Conservation (phyloP, 1,140 invertebrate species). For the Metopolophium dirhodum region DNA sequence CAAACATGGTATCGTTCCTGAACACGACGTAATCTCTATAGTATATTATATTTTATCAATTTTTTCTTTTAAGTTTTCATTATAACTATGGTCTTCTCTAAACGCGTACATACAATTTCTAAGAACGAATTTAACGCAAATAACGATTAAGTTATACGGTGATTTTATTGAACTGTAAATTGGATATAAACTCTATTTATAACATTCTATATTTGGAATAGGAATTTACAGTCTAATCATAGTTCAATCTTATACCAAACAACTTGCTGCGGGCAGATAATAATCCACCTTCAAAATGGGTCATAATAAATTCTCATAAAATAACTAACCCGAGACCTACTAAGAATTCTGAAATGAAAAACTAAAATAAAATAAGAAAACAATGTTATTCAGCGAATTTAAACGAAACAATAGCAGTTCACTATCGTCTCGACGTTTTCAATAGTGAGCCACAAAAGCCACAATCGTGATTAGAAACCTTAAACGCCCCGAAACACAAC, state of each 20-base stretch:
- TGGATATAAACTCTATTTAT: background rate
- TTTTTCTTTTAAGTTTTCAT: background rate
- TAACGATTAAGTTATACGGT: background rate
- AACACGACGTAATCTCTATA: background rate
- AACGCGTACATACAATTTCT: background rate
- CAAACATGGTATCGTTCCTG: background rate
- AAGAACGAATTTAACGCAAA: background rate
- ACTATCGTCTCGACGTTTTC: background rate
- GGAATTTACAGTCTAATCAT: background rate
- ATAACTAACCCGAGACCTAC: background rate
- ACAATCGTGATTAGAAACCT: conserved; percentile 49
- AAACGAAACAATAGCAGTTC: conserved; percentile 39
- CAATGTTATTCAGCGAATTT: background rate
- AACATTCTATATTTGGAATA: background rate
- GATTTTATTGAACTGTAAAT: conserved; percentile 27
- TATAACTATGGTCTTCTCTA: background rate
- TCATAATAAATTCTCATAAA: conserved; percentile 40
- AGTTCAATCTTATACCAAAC: background rate
- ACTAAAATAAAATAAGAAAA: background rate
- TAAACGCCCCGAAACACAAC: background rate
- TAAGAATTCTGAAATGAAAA: conserved; percentile 37
- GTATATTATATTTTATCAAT: background rate
- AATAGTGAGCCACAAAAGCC: background rate
- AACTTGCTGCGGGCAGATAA: conserved; percentile 18
- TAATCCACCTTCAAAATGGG: background rate